A percentile compares a stretch with the other conserved stretches of the same genome.
Evolutionary conservation across 92 coral and sea anemone species (phyloP).

Genomic region (Epizoanthus rinbou): DNA sequence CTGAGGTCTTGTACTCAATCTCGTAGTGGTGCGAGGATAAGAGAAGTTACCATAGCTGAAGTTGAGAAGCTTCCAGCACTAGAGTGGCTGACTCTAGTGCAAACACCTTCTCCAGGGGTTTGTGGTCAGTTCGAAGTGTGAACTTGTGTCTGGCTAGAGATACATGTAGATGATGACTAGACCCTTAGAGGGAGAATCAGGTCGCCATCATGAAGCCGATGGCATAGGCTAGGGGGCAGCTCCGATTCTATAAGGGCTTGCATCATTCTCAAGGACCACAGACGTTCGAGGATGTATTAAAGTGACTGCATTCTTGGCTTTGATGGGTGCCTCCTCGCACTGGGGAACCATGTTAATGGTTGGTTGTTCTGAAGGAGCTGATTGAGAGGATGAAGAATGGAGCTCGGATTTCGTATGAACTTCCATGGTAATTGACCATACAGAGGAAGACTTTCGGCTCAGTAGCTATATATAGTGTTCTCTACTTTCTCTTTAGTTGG

Average conservation of each 20-base stretch:
- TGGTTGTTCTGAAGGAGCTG: slow-evolving; percentile 50
- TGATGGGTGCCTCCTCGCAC: slow-evolving; percentile 35
- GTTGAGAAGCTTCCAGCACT: slow-evolving; percentile 39
- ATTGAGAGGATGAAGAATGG: slow-evolving; percentile 58
- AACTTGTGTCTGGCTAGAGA: slow-evolving; percentile 52
- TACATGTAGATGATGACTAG: slow-evolving; percentile 61
- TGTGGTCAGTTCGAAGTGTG: slow-evolving; percentile 51
- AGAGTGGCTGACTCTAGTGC: slow-evolving; percentile 68
- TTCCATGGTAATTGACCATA: slow-evolving; percentile 65
- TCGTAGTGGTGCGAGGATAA: slow-evolving; percentile 46
- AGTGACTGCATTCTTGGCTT: slow-evolving; percentile 37
- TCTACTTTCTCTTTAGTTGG: slow-evolving; percentile 62
- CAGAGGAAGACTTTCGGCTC: slow-evolving; percentile 58
- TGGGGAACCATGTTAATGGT: slow-evolving; percentile 42
- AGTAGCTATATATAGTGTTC: slow-evolving; percentile 49
- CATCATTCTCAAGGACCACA: slow-evolving; percentile 48
- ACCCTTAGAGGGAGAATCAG: slow-evolving; percentile 47
- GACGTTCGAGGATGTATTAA: slow-evolving; percentile 26
- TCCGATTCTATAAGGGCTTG: slow-evolving; percentile 52
- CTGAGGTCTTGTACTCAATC: slow-evolving; percentile 51
- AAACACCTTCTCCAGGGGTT: slow-evolving; percentile 47
- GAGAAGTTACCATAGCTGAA: slow-evolving; percentile 63
- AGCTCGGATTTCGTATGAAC: slow-evolving; percentile 59
- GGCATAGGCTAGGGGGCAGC: slow-evolving; percentile 43
- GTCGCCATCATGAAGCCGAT: slow-evolving; percentile 42